These are phyloP conservation scores for Cyrtodaria siliqua DNA, from an alignment of 2,888 invertebrate species.

Conservation along the genomic window DNA sequence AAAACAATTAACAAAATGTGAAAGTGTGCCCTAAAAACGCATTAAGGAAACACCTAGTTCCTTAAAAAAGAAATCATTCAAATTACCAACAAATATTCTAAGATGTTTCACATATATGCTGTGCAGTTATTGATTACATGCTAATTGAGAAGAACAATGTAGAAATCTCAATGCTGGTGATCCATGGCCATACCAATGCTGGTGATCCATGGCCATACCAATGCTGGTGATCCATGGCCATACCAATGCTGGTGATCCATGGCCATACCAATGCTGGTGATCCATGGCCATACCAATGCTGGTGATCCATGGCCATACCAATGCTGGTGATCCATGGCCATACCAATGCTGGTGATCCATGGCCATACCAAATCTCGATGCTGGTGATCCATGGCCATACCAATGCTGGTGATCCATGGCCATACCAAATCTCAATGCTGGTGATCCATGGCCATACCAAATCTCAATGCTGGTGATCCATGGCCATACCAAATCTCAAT, in stretches of 20 bases:
- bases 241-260: neutral
- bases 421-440: conserved; percentile 15
- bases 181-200: neutral
- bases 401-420: neutral
- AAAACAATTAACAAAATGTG: no score
- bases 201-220: neutral
- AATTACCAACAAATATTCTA: no score
- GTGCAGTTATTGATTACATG: conserved; percentile 14
- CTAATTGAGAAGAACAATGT: conserved; percentile 29
- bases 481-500: conserved; percentile 24
- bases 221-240: neutral
- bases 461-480: conserved; percentile 24
- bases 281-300: neutral
- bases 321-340: neutral
- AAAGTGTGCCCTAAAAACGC: no score
- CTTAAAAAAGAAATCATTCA: no score
- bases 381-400: neutral
- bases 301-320: neutral
- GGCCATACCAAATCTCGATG: neutral
- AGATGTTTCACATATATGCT: no score
- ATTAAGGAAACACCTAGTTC: no score
- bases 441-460: no score
- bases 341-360: neutral
- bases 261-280: neutral
- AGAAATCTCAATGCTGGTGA: conserved; percentile 23